Evolutionary conservation across 2,113 vertebrate genomes (phyloP).

Genomic region (Crotalus helleri): DNA sequence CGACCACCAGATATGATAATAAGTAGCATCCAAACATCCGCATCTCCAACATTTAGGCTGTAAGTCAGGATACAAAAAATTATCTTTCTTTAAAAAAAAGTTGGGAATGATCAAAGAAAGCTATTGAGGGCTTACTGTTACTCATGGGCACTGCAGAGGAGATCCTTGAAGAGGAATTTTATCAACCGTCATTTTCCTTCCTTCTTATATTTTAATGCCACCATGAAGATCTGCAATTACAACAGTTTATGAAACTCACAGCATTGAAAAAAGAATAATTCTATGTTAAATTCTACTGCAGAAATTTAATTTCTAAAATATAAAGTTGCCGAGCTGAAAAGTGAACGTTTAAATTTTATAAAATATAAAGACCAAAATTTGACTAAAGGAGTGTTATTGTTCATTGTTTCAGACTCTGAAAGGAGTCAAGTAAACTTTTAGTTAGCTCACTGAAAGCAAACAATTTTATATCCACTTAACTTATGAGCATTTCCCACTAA

Average conservation of each 20-base stretch:
- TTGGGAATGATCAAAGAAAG: neutral
- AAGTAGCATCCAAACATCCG: too few species aligned
- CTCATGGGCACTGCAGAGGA: neutral
- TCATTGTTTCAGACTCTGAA: neutral
- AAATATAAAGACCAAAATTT: neutral
- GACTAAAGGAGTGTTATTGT: neutral
- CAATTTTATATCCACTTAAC: neutral
- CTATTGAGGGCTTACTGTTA: neutral
- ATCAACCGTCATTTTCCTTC: neutral
- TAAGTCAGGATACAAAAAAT: neutral
- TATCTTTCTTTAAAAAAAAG: neutral
- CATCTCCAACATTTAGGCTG: too few species aligned
- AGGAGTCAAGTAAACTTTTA: neutral
- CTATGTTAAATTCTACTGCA: neutral
- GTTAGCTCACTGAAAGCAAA: neutral
- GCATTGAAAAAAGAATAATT: neutral
- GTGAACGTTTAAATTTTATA: neutral
- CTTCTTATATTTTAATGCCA: neutral
- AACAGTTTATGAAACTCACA: neutral
- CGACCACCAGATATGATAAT: too few species aligned
- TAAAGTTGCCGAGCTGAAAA: neutral
- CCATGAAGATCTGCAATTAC: neutral
- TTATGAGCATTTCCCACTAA: neutral
- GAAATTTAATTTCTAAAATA: neutral
- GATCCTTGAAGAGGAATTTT: neutral